phyloP scores from a whole-genome alignment of 2,888 invertebrate species.

The Acrocyrtus sp. region DNA sequence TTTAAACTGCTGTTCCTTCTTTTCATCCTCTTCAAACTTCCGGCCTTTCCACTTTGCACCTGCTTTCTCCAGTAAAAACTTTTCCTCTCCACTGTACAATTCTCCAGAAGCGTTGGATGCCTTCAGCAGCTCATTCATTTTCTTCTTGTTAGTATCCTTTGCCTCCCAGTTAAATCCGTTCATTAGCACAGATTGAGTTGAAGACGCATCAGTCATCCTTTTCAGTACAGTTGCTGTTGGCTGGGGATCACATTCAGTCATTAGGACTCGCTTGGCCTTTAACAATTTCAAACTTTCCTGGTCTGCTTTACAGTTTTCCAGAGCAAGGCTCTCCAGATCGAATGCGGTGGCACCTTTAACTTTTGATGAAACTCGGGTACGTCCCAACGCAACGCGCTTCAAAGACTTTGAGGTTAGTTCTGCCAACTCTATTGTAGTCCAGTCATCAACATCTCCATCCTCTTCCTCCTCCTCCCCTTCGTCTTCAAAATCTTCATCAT shows the following conservation, averaged over 20 bases:
- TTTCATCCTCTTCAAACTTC: slow-evolving; percentile 41
- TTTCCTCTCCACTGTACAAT: slow-evolving; percentile 45
- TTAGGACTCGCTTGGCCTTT: slow-evolving; percentile 32
- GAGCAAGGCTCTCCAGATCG: slow-evolving; percentile 18
- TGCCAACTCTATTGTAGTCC: slow-evolving; percentile 34
- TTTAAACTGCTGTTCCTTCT: slow-evolving; percentile 24
- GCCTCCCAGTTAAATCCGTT: slow-evolving; percentile 47
- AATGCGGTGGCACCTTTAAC: slow-evolving; percentile 28
- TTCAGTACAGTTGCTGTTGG: slow-evolving; percentile 41
- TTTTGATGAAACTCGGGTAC: slow-evolving; percentile 28
- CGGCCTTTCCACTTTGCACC: slow-evolving; percentile 44
- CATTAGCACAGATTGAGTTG: slow-evolving; percentile 34
- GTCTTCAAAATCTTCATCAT: slow-evolving; percentile 24
- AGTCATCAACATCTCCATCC: slow-evolving; percentile 42
- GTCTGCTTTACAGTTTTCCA: slow-evolving; percentile 40
- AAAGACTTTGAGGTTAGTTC: slow-evolving; percentile 21
- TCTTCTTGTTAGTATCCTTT: slow-evolving; percentile 46
- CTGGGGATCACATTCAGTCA: slow-evolving; percentile 32
- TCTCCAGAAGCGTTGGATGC: slow-evolving; percentile 33
- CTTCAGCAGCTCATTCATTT: slow-evolving; percentile 46
- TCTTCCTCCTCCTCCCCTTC: slow-evolving; percentile 45
- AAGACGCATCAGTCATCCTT: slow-evolving; percentile 34
- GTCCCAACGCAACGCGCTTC: slow-evolving; percentile 25
- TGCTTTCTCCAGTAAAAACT: slow-evolving; percentile 40
- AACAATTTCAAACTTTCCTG: slow-evolving; percentile 39